A percentile compares a stretch with the other conserved stretches of the same genome.
phyloP scores from a whole-genome alignment of 2,113 vertebrate species.

The Euleptes europaea region DNA sequence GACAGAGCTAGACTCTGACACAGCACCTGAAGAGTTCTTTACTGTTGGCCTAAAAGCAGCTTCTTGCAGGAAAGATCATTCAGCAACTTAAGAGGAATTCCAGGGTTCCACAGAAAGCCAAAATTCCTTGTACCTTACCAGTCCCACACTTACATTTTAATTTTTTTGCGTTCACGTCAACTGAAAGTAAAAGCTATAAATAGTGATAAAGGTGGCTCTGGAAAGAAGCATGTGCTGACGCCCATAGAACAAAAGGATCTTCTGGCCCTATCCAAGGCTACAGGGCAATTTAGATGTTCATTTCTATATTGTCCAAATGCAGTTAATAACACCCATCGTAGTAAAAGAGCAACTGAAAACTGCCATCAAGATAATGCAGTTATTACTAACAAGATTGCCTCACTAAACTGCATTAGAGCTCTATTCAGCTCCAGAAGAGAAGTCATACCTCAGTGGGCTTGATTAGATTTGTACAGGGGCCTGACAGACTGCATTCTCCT shows the following conservation, averaged over 20 bases:
- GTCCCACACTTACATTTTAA: not conserved
- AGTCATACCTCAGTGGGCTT: no score
- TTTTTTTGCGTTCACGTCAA: not conserved
- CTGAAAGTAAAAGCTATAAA: not conserved
- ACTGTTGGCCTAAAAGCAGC: no score
- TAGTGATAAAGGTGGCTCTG: fast-evolving
- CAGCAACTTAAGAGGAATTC: fast-evolving
- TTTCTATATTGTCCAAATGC: no score
- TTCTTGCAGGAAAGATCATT: not conserved
- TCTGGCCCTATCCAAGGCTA: not conserved
- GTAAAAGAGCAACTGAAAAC: not conserved
- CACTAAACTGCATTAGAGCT: not conserved
- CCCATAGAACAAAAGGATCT: not conserved
- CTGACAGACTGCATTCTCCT: no score
- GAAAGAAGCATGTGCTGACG: fast-evolving
- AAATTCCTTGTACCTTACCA: fast-evolving
- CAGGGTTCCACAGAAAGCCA: fast-evolving
- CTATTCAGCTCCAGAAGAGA: not conserved
- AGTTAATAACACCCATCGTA: not conserved
- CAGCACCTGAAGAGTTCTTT: not conserved
- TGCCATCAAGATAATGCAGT: not conserved
- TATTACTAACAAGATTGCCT: not conserved
- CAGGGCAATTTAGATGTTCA: not conserved
- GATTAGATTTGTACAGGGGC: no score
- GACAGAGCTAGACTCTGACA: fast-evolving